Base-by-base conservation (phyloP, 2,797 vertebrate genomes). In the Gadopsis bispinosus region DNA sequence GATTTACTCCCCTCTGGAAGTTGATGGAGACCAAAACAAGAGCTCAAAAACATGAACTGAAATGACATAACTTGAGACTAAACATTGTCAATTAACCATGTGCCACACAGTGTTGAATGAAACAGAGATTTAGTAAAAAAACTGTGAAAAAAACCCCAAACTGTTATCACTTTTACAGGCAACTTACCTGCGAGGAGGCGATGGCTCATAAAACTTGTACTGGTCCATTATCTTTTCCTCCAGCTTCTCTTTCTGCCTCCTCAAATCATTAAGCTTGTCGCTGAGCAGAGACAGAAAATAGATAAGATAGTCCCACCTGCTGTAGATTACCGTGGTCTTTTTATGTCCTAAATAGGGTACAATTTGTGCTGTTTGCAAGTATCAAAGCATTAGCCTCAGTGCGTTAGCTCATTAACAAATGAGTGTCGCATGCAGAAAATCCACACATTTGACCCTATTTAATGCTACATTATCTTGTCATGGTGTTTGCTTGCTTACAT, bases 161-260 rank as follows among this genome's bases (percentile, higher is more conserved):
- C 22, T 3, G 6, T 64, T 48, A 50, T 37, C 22, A 47, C 6
- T 33, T 4, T 5, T 41, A 26, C 13, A 72, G 50, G 8, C 4
- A 69, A 39, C 61, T 84, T 96, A 98, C 98, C 97, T 97, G 93
- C 97, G 95, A 55, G 97, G 97, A 53, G 98, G 97, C 16, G 97
- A 98, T 16, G 98, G 98, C 59, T 99, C 98, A 77, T 99, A 98
- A 88, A 99, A 99, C 88, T 97, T 99, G 85, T 99, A 99, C 72
- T 99, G 98, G 93, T 99, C 98, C 98, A 99, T 99, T 86, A 99
- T 99, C 93, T 99, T 99, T 92, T 99, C 98, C 92, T 99, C 98
- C 85, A 99, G 90, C 88, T 99, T 99, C 90, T 99, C 98, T 87
- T 99, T 99, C 89, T 99, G 98, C 83, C 98, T 94, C 89, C 98